Evolutionary conservation across 2,888 invertebrate species (phyloP).

Genomic region (Marronus borbonicus): DNA sequence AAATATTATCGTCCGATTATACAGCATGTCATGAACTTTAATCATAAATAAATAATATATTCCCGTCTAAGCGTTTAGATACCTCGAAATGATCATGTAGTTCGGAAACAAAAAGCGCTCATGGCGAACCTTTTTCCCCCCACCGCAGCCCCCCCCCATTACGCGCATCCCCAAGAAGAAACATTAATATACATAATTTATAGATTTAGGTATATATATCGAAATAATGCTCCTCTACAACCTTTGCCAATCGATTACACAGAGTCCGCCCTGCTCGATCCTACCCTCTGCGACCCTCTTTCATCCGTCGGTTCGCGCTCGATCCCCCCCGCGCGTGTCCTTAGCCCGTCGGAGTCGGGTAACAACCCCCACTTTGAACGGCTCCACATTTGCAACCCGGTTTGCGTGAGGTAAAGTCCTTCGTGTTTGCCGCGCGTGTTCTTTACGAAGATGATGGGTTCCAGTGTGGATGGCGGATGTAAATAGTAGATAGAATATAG

Average conservation of each 20-base stretch:
- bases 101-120: slow-evolving; percentile 7
- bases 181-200: slow-evolving; percentile 41
- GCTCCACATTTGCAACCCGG: slow-evolving; percentile 17
- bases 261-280: slow-evolving; percentile 7
- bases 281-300: neutral
- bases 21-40: neutral
- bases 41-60: neutral
- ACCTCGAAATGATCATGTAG: neutral
- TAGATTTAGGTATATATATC: slow-evolving; percentile 37
- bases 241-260: slow-evolving; percentile 35
- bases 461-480: no score
- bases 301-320: neutral
- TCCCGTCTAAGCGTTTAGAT: neutral
- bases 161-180: neutral
- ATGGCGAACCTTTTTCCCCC: neutral
- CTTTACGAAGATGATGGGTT: neutral
- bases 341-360: neutral
- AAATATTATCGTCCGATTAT: neutral
- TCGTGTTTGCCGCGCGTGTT: neutral
- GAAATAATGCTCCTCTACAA: slow-evolving; percentile 27
- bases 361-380: slow-evolving; percentile 7
- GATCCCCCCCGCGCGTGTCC: neutral
- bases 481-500: no score
- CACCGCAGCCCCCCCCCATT: neutral
- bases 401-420: neutral